These are phyloP conservation scores for Chaetophractus vellerosus DNA, from an alignment of 2,797 vertebrate species.

Conservation along the genomic window DNA sequence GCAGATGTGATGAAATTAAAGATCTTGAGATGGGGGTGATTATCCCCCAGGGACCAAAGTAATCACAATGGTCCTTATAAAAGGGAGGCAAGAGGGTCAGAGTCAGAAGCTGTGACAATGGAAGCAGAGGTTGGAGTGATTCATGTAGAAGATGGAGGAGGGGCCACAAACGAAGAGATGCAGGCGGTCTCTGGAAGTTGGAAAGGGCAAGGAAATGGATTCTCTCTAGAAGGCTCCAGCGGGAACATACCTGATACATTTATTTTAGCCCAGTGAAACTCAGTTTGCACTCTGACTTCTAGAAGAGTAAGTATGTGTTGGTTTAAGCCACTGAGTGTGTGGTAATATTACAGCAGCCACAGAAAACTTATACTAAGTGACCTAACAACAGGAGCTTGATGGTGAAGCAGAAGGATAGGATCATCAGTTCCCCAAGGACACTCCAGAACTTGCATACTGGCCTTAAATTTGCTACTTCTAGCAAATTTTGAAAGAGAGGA, in stretches of 20 bases:
- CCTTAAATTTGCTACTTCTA: not conserved
- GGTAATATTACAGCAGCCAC: not conserved
- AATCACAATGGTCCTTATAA: not conserved
- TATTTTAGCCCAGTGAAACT: not conserved
- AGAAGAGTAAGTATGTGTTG: no score
- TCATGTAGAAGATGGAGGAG: not conserved
- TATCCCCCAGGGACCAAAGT: not conserved
- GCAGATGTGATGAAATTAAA: not conserved
- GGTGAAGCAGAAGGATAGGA: not conserved
- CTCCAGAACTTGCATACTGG: no score
- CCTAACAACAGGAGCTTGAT: accelerated
- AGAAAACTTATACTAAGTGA: not conserved
- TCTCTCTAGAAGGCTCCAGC: not conserved
- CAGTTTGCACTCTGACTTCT: not conserved
- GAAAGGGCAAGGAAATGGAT: not conserved
- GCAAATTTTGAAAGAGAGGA: not conserved
- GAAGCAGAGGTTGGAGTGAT: not conserved
- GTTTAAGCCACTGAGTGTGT: not conserved
- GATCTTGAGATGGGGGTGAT: not conserved
- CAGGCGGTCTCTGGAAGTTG: not conserved
- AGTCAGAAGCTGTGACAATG: accelerated
- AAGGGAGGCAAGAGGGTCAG: not conserved
- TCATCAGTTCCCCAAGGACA: no score
- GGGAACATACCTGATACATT: not conserved
- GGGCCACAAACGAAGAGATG: not conserved